These are phyloP conservation scores for Lasioglossum lativentre DNA, from an alignment of 2,888 invertebrate genomes.

Conservation along the genomic window DNA sequence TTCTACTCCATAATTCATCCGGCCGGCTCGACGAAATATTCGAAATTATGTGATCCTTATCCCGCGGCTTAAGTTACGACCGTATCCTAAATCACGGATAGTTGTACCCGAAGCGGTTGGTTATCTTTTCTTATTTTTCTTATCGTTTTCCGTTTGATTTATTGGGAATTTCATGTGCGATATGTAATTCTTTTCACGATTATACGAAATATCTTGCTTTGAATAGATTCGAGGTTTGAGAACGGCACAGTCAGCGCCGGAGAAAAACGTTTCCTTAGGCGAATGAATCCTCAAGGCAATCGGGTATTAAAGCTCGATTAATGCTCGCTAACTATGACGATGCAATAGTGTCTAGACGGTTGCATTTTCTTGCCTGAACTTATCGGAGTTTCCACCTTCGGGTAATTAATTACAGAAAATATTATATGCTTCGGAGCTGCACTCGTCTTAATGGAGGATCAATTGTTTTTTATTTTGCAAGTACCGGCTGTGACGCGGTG, in stretches of 20 bases:
- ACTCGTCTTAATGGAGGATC: neutral
- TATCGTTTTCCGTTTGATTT: neutral
- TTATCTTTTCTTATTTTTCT: neutral
- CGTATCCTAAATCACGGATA: neutral
- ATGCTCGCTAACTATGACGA: conserved; percentile 15
- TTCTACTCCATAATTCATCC: neutral
- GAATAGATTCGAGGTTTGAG: neutral
- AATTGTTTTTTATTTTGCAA: neutral
- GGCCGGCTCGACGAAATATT: neutral
- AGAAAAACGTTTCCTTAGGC: conserved; percentile 4
- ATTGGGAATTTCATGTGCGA: neutral
- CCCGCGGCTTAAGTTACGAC: neutral
- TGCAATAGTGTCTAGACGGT: conserved; percentile 6
- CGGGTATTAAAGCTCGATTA: conserved; percentile 25
- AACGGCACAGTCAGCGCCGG: neutral
- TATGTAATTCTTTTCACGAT: neutral
- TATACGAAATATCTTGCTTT: neutral
- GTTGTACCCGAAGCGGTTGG: neutral
- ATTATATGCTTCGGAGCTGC: neutral
- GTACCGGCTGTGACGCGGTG: neutral
- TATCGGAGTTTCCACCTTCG: neutral
- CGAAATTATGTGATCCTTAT: neutral
- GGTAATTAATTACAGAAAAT: conserved; percentile 7
- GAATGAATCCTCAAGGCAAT: conserved; percentile 36
- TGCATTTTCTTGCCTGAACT: conserved; percentile 8